Base-by-base conservation (phyloP, 2,888 invertebrate genomes). In the Eupithecia vulgata region DNA sequence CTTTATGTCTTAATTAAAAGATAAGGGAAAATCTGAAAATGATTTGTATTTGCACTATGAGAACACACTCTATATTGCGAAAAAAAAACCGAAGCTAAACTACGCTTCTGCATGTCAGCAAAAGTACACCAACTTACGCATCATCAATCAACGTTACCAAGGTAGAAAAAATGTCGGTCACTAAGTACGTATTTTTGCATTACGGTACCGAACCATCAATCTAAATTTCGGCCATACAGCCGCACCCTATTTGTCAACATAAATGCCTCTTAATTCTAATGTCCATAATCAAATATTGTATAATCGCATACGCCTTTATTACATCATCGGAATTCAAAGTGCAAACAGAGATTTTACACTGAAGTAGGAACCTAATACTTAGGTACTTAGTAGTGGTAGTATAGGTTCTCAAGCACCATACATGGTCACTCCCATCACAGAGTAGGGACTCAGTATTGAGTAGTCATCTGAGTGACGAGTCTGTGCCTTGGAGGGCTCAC, bases 121-220 rank as follows among this genome's bases (percentile, higher is more conserved):
- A 21, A 64, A 65, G 21, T n/a, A 17, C 61, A 10, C 12, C 1
- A 37, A 64, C 37, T n/a, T 34, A 61, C 15, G 59, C n/a, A 37
- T 34, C 71, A 80, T 80, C 75, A 71, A 78, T 80, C 80, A 79
- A 76, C 75, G 77, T 78, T 74, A 62, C 73, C 67, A 71, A 76
- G 74, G 76, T 78, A 48, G 73, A 78, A 80, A 78, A 80, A 78
- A 71, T 52, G 71, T 72, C 74, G 67, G 75, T 74, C 78, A 75
- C 76, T 76, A 76, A 80, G 69, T 70, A 78, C 35, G 30, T 64
- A 57, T 74, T 78, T 77, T 74, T 75, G 73, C 77, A 78, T 78
- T 75, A 72, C 70, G 70, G 61, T 67, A 57, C 74, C 67, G 17
- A 17, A 52, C 73, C 57, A 80, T 80, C 77, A 78, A 80, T 80